Evolutionary conservation across 92 coral and sea anemone species (phyloP), one percentile per base, ranked within the genome.

Genomic region (Umimayanthus chanpuru): DNA sequence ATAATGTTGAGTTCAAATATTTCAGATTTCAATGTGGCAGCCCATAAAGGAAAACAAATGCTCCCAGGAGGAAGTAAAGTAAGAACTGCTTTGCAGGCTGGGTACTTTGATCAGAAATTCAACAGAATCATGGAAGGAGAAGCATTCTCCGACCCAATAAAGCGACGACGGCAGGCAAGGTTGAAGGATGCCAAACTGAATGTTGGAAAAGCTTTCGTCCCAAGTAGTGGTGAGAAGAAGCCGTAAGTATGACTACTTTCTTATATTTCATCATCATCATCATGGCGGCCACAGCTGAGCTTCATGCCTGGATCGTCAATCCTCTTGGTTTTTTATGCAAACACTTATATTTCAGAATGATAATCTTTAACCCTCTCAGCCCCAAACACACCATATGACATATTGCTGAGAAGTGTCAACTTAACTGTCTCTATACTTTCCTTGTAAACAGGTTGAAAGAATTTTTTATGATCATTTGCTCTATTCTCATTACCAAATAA

Each of bases 41-140:
- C 99, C 77, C 99, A 95, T 58, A 95, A 95, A 85, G 99, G 99
- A 14, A 97, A 97, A 68, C 99, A 97, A 70, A 96, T 97, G 94
- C 93, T 97, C 2, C 99, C 99, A 29, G 99, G 99, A 4, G 99
- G 99, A 14, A 95, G 97, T 86, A 97, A 97, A 85, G 87, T 92
- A 18, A 89, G 93, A 87, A 94, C 95, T 44, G 95, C 97, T 4
- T 88, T 91, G 20, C 99, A 97, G 58, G 93, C 92, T 67, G 99
- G 99, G 0, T 97, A 97, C 87, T 97, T 97, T 94, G 99, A 95
- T 74, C 94, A 93, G 71, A 94, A 91, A 81, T 97, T 97, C 89
- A 95, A 81, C 77, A 90, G 99, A 67, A 84, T 97, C 87, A 90
- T 97, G 96, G 98, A 97, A 77, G 95, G 93, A 28, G 99, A 97